Percentiles rank a stretch among this genome's conserved stretches.
phyloP scores from a whole-genome alignment of 2,113 vertebrate species.

The Narcine bancroftii region DNA sequence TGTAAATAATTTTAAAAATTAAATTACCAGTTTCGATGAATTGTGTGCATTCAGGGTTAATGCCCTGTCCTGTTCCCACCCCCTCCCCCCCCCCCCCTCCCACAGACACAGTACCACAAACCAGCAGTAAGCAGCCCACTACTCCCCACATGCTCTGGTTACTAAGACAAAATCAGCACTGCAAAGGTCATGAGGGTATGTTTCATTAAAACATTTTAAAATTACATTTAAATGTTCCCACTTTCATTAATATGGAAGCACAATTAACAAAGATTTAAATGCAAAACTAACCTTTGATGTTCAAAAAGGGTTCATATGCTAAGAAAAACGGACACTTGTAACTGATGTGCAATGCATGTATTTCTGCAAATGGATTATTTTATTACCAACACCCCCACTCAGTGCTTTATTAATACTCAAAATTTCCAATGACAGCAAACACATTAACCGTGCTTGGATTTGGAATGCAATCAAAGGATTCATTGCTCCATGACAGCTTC shows the following conservation, averaged over 20 bases:
- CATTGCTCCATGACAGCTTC: conserved; percentile 36
- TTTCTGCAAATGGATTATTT: conserved; percentile 31
- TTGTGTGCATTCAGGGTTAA: no score
- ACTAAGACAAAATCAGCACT: not conserved
- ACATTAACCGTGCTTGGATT: conserved; percentile 31
- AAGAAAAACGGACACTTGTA: conserved; percentile 8
- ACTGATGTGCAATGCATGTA: conserved; percentile 6
- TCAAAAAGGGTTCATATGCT: not conserved
- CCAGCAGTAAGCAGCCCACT: no score
- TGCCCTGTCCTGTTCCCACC: no score
- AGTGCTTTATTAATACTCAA: conserved; percentile 14
- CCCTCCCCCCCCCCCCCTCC: not conserved
- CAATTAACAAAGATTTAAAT: not conserved
- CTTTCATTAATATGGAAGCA: conserved; percentile 18
- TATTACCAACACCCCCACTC: conserved; percentile 13
- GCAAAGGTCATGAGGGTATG: not conserved
- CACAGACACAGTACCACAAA: no score
- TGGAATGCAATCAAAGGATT: conserved; percentile 36
- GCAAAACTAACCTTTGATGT: conserved; percentile 20
- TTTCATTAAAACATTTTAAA: conserved; percentile 10
- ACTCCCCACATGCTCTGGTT: not conserved
- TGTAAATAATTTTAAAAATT: no score
- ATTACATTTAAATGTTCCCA: not conserved
- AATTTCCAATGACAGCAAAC: conserved; percentile 34
- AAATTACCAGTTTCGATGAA: no score